Base-by-base conservation (phyloP, 2,797 vertebrate genomes). In the Taenioides sp. region DNA sequence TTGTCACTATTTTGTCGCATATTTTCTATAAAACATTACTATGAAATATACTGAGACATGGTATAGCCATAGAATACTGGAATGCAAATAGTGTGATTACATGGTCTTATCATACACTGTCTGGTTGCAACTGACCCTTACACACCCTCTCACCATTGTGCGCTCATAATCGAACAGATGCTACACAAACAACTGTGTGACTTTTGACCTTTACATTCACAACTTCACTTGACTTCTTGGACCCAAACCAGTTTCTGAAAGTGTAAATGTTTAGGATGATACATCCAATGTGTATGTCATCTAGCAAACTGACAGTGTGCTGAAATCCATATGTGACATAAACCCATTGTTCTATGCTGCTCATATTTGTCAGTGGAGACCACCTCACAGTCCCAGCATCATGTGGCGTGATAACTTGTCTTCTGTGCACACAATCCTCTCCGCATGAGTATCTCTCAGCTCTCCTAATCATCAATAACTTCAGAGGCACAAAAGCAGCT, bases 401-500 rank as follows among this genome's bases (percentile, higher is more conserved):
- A 28, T 70, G 61, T 65, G 52, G 71, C 85, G 80, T 81, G 82
- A 79, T 80, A 71, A 54, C 75, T 79, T 74, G 55, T 80, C 70
- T 25, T 77, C 72, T 68, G 71, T 66, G 65, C 22, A 1, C 57
- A 61, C 59, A 2, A 5, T 57, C 76, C 65, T 73, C 80, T 76
- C 77, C 83, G 79, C 87, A 80, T 88, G 89, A 87, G 88, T 84
- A 88, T 88, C 89, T 90, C 84, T 81, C 74, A 61, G 82, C 81
- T 77, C 74, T 64, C 69, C 81, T 31, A 49, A 89, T 85, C 90
- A 92, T 91, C 90, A 92, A 91, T 92, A 92, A 91, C 85, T 87
- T 87, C 86, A 90, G 87, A 89, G 76, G 80, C 74, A 92, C 89
- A 90, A 90, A 91, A 89, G 86, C 88, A 88, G 85, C 88, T 89